Conservation (phyloP, 2,113 vertebrate species). For the Equus quagga region DNA sequence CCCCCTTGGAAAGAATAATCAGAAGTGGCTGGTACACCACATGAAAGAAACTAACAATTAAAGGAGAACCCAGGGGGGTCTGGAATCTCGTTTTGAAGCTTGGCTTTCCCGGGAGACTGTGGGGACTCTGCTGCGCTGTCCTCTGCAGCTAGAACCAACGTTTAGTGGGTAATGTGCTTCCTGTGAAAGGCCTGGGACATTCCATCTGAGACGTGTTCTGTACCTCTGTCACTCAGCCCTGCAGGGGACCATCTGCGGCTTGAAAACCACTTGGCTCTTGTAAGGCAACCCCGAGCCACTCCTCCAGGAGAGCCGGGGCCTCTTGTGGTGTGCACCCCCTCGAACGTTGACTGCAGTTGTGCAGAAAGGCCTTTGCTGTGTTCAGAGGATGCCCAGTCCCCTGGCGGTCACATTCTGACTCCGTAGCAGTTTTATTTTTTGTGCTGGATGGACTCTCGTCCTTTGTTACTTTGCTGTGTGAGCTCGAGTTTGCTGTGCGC, state of each 20-base stretch:
- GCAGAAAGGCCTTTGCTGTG: not conserved
- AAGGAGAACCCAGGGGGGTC: not conserved
- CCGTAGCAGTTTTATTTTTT: conserved; percentile 15
- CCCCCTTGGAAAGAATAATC: not conserved
- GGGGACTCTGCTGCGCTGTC: not conserved
- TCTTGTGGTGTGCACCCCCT: not conserved
- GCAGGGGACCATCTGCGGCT: not conserved
- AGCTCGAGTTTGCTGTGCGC: conserved; percentile 62
- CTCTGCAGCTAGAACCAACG: not conserved
- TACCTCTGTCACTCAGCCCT: not conserved
- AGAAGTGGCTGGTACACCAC: too few species aligned
- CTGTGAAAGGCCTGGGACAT: not conserved
- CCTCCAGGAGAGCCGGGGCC: not conserved
- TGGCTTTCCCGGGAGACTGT: not conserved
- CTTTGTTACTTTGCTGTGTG: conserved; percentile 42
- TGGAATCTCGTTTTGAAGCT: not conserved
- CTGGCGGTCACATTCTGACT: rapidly evolving
- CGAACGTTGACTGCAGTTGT: rapidly evolving
- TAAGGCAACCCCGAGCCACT: not conserved
- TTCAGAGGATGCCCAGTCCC: not conserved
- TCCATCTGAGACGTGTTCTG: not conserved
- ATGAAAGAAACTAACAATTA: not conserved
- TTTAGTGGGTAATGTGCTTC: not conserved
- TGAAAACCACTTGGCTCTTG: not conserved
- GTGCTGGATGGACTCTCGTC: conserved; percentile 16